Evolutionary conservation across 1,140 invertebrate genomes (phyloP).

Genomic region (Listronotus oregonensis): DNA sequence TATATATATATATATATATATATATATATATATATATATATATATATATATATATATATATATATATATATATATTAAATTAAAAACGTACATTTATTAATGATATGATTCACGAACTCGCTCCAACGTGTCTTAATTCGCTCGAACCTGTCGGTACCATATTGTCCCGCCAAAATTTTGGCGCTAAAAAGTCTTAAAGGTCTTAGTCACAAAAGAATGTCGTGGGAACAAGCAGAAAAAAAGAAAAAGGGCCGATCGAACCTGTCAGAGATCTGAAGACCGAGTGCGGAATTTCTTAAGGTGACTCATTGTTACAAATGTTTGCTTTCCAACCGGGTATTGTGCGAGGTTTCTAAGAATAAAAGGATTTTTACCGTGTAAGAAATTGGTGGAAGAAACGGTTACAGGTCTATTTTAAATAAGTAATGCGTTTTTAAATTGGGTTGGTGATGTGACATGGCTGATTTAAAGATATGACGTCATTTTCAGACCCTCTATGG

Average conservation of each 20-base stretch:
- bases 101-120: no score
- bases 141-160: not conserved
- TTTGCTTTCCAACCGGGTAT: slow-evolving; percentile 1
- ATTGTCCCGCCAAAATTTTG: slow-evolving; percentile 7
- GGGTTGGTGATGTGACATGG: no score
- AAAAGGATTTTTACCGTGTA: not conserved
- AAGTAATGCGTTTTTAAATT: no score
- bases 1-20: no score
- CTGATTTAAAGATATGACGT: no score
- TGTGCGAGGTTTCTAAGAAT: not conserved
- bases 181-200: not conserved
- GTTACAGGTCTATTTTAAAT: no score
- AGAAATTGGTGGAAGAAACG: not conserved
- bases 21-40: no score
- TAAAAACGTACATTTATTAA: no score
- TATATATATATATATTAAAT: no score
- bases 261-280: slow-evolving; percentile 1
- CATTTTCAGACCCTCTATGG: no score
- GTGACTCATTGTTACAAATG: slow-evolving; percentile 10
- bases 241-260: not conserved
- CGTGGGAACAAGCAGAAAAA: slow-evolving; percentile 1
- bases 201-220: not conserved
- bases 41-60: no score
- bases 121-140: not conserved
- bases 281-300: slow-evolving; percentile 2